These are phyloP conservation scores for Ochotona curzoniae DNA, from an alignment of 2,113 vertebrate species.

Conservation along the genomic window DNA sequence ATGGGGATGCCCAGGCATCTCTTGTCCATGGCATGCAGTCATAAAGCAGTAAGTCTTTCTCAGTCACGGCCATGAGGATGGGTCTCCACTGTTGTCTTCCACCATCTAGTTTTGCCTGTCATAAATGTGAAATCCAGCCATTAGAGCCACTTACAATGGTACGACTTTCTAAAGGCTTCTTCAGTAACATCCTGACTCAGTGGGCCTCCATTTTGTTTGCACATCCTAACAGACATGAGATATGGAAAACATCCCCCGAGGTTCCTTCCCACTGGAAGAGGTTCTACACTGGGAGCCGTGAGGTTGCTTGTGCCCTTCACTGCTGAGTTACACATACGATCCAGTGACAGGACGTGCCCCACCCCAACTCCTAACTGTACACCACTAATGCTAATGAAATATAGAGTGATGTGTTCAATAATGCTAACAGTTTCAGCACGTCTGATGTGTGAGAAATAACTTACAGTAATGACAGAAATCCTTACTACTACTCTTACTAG, in stretches of 20 bases:
- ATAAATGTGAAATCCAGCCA: constrained; percentile 54
- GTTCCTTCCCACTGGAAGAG: not conserved
- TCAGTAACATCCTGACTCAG: not conserved
- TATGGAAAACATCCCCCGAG: not conserved
- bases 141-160: constrained; percentile 33
- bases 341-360: too few species aligned
- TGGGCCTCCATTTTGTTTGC: not conserved
- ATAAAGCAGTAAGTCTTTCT: constrained; percentile 97
- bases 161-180: not conserved
- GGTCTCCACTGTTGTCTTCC: constrained; percentile 93
- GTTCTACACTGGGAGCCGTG: not conserved
- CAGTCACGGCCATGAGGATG: constrained; percentile 93
- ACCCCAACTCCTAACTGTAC: too few species aligned
- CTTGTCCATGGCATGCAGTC: constrained; percentile 94
- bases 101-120: constrained; percentile 91
- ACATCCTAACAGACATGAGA: not conserved
- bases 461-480: too few species aligned
- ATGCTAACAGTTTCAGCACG: too few species aligned
- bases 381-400: too few species aligned
- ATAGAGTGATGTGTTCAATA: not conserved
- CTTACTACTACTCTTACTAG: too few species aligned
- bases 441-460: too few species aligned
- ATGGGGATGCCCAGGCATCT: constrained; percentile 93
- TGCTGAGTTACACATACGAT: too few species aligned
- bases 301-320: not conserved